phyloP scores from a whole-genome alignment of 2,113 vertebrate species.

The Cranoglanis bouderius region DNA sequence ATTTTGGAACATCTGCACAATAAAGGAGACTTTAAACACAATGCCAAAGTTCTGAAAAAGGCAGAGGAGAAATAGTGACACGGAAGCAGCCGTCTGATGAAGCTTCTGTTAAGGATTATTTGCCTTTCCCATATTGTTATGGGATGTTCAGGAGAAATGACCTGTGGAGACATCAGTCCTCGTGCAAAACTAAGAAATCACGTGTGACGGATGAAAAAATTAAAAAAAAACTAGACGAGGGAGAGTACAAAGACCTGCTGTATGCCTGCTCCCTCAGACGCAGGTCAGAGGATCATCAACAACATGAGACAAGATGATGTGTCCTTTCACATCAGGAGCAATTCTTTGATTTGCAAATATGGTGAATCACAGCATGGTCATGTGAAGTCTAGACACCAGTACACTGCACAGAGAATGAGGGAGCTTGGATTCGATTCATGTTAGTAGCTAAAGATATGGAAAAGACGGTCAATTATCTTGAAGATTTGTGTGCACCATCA shows the following conservation, averaged over 20 bases:
- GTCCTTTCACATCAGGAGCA: too few species aligned
- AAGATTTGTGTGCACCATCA: too few species aligned
- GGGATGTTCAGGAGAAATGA: background rate
- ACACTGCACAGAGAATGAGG: constrained; percentile 24
- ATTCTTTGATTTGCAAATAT: constrained; percentile 25
- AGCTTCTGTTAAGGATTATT: constrained; percentile 23
- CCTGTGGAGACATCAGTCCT: constrained; percentile 28
- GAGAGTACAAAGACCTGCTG: too few species aligned
- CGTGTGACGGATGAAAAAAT: background rate
- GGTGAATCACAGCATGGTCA: background rate
- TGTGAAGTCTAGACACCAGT: background rate
- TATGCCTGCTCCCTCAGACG: too few species aligned
- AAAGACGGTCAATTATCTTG: too few species aligned
- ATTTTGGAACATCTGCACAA: constrained; percentile 15
- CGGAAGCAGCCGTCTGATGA: constrained; percentile 26
- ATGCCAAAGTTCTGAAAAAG: constrained; percentile 22
- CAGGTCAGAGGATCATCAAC: too few species aligned
- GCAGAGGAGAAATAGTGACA: constrained; percentile 36
- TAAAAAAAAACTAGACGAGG: background rate
- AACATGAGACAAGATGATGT: too few species aligned
- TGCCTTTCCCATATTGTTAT: constrained; percentile 34
- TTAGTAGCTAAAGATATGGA: too few species aligned
- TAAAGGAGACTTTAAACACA: constrained; percentile 37
- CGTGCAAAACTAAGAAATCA: constrained; percentile 13
- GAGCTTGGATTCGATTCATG: background rate